Evolutionary conservation across 2,888 invertebrate species (phyloP).

Genomic region (Xestia sexstrigata): DNA sequence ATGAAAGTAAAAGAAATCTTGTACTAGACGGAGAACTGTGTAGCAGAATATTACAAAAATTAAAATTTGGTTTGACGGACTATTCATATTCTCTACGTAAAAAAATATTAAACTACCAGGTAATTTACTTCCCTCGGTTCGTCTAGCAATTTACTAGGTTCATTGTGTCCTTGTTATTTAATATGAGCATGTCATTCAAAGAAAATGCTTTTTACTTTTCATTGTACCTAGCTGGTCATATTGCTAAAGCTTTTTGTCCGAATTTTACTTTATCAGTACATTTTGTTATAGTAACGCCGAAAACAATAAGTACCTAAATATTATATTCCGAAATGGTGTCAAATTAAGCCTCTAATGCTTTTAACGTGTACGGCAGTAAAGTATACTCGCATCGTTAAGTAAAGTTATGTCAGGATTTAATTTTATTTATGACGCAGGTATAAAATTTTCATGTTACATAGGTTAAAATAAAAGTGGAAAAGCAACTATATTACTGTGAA

Average conservation of each 20-base stretch:
- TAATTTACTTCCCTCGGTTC: constrained; percentile 48
- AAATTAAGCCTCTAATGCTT: constrained; percentile 42
- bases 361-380: constrained; percentile 47
- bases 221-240: constrained; percentile 31
- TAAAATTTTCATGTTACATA: constrained; percentile 46
- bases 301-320: constrained; percentile 38
- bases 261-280: constrained; percentile 21
- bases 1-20: constrained; percentile 48
- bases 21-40: constrained; percentile 15
- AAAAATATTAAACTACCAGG: constrained; percentile 46
- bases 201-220: constrained; percentile 51
- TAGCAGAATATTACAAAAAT: constrained; percentile 36
- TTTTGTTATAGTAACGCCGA: constrained; percentile 24
- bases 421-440: constrained; percentile 58
- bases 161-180: constrained; percentile 59
- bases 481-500: constrained; percentile 45
- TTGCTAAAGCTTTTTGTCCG: constrained; percentile 38
- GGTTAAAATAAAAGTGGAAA: constrained; percentile 38
- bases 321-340: constrained; percentile 37
- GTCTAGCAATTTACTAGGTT: constrained; percentile 37
- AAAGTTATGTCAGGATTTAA: constrained; percentile 62
- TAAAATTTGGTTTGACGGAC: constrained; percentile 42
- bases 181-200: constrained; percentile 52
- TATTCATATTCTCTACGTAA: constrained; percentile 33
- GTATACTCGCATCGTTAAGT: constrained; percentile 46